These are phyloP conservation scores for Acanthurus lineatus DNA, from an alignment of 2,797 vertebrate genomes.

Conservation along the genomic window DNA sequence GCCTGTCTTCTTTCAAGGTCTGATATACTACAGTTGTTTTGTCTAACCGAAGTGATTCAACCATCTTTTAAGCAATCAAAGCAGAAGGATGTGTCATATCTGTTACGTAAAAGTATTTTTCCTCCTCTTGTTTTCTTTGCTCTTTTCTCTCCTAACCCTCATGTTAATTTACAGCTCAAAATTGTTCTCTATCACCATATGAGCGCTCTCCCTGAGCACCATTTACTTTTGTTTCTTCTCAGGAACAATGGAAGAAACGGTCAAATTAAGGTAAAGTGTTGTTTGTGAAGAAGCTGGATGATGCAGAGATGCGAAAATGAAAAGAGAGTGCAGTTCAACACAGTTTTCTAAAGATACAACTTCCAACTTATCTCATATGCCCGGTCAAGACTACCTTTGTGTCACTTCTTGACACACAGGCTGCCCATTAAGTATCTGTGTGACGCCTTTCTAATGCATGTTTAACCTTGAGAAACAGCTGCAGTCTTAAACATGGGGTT, in stretches of 20 bases:
- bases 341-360: too few relatives aligned
- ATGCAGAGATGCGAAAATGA: not conserved
- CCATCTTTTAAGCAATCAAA: not conserved
- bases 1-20: not conserved
- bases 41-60: conserved; percentile 15
- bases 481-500: too few relatives aligned
- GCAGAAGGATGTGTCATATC: not conserved
- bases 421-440: too few relatives aligned
- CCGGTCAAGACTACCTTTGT: too few relatives aligned
- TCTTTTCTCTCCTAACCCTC: too few relatives aligned
- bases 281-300: not conserved
- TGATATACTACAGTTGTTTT: not conserved
- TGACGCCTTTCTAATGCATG: too few relatives aligned
- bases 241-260: not conserved
- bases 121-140: not conserved
- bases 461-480: too few relatives aligned
- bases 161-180: not conserved
- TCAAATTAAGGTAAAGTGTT: not conserved
- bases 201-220: not conserved
- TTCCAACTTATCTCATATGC: too few relatives aligned
- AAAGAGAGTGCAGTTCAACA: too few relatives aligned
- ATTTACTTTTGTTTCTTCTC: not conserved
- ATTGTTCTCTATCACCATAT: not conserved
- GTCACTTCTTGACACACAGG: too few relatives aligned
- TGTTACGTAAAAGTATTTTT: conserved; percentile 2